Evolutionary conservation across 2,888 invertebrate genomes (phyloP).

Genomic region (Conus canariensis): DNA sequence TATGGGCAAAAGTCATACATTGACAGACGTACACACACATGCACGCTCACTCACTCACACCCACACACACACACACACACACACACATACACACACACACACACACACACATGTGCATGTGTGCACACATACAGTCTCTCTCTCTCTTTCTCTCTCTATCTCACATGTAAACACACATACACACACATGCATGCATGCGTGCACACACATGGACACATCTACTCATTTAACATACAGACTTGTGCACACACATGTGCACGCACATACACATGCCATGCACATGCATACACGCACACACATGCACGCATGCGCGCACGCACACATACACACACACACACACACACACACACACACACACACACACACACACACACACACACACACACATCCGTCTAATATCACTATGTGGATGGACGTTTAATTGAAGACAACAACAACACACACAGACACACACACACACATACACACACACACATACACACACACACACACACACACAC

Average conservation of each 20-base stretch:
- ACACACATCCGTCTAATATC: too few relatives aligned
- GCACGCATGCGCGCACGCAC: background rate
- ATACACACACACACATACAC: conserved; percentile 9
- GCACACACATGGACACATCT: background rate
- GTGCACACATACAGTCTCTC: background rate
- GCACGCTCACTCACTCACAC: background rate
- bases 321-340: background rate
- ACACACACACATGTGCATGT: conserved; percentile 14
- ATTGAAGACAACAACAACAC: too few relatives aligned
- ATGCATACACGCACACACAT: background rate
- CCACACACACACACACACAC: background rate
- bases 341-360: too few relatives aligned
- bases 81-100: conserved; percentile 7
- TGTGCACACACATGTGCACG: too few relatives aligned
- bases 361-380: too few relatives aligned
- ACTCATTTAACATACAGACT: background rate
- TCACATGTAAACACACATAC: background rate
- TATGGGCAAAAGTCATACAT: background rate
- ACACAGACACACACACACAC: too few relatives aligned
- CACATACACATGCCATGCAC: background rate
- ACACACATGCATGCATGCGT: background rate
- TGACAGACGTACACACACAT: background rate
- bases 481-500: background rate
- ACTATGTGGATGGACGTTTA: too few relatives aligned
- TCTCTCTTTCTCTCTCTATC: background rate